Base-by-base conservation (phyloP, 2,888 invertebrate genomes). In the Drosophila acutilabella region DNA sequence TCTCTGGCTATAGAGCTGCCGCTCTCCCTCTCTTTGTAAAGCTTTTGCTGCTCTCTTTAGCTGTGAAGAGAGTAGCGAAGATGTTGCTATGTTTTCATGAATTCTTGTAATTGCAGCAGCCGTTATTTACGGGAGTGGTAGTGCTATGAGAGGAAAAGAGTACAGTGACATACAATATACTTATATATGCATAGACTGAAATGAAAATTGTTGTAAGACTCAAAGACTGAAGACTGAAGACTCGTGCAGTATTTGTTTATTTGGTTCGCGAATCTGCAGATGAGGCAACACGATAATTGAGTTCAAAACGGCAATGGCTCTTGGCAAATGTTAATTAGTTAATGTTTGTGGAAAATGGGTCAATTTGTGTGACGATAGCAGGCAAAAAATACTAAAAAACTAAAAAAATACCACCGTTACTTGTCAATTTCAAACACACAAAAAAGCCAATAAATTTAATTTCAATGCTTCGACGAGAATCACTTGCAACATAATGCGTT, bases 321-420 rank as follows among this genome's bases (percentile, higher is more conserved):
- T 89, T 89, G 77, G 84, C 77, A 84, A 84, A 84, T 89, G 89
- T 87, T 89, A 87, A 84, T 89, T 87, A 87, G 82, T 71, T 81
- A 30, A 30, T 30, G 74, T 5, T 36, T 13, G 30, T 61, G 65
- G 59, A 78, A 85, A 79, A 88, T 84, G 73, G 87, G 89, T 79
- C 77, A 81, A 81, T 68, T 70, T 79, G 57, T 53, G 51, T 51
- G 51, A 33, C 52, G 38, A 38, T 58, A 71, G 71, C 66, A 61
- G 53, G 64, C 44, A 38, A 30, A 45, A 62, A 58, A 40, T 72
- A 30, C 30, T 8, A 30, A 23, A 23, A 23, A 23, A 74, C 64
- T 64, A 11, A 26, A 30, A 8, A 30, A 30, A 30, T 30, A 30
- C 30, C 30, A 23, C 78, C 58, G 56, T 78, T 76, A 78, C 60